Conservation (phyloP, 2,888 invertebrate genomes). For the Geophilus truncorum region DNA sequence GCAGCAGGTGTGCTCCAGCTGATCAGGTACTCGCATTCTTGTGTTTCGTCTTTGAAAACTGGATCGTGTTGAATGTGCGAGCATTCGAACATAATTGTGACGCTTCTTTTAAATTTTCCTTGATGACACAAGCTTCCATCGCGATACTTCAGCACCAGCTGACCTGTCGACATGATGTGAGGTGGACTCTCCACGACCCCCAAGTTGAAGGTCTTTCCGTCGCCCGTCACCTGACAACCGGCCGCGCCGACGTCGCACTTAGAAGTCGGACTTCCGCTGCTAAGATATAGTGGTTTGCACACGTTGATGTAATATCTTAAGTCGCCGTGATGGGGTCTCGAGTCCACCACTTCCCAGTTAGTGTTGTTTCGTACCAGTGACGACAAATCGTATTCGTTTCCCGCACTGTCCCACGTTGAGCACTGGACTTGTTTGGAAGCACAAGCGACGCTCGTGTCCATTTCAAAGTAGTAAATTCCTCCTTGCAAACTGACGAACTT, state of each 20-base stretch:
- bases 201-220: conserved; percentile 25
- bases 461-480: neutral
- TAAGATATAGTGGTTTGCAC: neutral
- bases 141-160: conserved; percentile 25
- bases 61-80: conserved; percentile 27
- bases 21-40: conserved; percentile 33
- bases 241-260: conserved; percentile 29
- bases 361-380: neutral
- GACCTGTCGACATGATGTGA: conserved; percentile 11
- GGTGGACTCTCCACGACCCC: conserved; percentile 31
- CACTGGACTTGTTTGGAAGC: conserved; percentile 33
- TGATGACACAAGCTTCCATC: conserved; percentile 29
- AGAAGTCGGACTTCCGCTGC: neutral
- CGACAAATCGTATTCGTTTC: conserved; percentile 33
- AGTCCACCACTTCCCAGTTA: conserved; percentile 32
- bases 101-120: conserved; percentile 27
- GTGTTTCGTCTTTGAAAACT: conserved; percentile 31
- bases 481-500: neutral
- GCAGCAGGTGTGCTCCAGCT: conserved; percentile 34
- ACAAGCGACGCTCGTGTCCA: conserved; percentile 32
- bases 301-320: conserved; percentile 32
- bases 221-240: conserved; percentile 13
- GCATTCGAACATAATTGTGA: conserved; percentile 31
- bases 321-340: neutral
- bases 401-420: neutral